Percentiles rank a stretch among this genome's conserved stretches.
Evolutionary conservation across 2,113 vertebrate species (phyloP).

Genomic region (Cavia porcellus): DNA sequence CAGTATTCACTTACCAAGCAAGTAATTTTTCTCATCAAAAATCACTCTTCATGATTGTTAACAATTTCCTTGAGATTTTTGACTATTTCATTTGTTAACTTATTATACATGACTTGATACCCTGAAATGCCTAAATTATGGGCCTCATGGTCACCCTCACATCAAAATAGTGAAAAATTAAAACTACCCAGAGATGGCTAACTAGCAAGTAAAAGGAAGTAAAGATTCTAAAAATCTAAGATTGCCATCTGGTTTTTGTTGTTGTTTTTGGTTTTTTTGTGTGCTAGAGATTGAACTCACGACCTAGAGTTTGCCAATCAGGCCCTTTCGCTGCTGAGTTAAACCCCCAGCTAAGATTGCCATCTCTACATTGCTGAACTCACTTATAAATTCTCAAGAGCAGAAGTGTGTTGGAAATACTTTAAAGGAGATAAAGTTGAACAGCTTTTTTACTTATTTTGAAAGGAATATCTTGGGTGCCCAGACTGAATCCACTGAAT

Average conservation of each 20-base stretch:
- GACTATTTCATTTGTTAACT: conserved; percentile 15
- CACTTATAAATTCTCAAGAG: background rate
- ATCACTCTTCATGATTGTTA: conserved; percentile 4
- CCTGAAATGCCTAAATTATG: background rate
- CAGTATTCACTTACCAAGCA: background rate
- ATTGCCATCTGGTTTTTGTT: background rate
- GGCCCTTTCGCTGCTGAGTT: no score
- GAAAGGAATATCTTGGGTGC: conserved; percentile 1
- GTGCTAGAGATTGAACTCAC: no score
- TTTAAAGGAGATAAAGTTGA: conserved; percentile 6
- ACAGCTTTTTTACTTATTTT: conserved; percentile 36
- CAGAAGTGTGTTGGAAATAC: background rate
- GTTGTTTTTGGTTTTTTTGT: no score
- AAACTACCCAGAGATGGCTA: background rate
- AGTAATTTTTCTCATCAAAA: conserved; percentile 28
- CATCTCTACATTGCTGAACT: background rate
- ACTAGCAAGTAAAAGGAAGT: conserved; percentile 34
- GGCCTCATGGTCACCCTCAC: background rate
- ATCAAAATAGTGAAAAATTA: conserved; percentile 30
- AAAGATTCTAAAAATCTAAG: conserved; percentile 11
- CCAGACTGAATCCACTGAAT: conserved; percentile 15
- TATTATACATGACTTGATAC: background rate
- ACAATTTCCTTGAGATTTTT: conserved; percentile 56
- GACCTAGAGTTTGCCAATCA: no score
- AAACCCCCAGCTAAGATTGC: no score